Conservation (phyloP, 2,113 vertebrate species). For the Hystrix brachyura region DNA sequence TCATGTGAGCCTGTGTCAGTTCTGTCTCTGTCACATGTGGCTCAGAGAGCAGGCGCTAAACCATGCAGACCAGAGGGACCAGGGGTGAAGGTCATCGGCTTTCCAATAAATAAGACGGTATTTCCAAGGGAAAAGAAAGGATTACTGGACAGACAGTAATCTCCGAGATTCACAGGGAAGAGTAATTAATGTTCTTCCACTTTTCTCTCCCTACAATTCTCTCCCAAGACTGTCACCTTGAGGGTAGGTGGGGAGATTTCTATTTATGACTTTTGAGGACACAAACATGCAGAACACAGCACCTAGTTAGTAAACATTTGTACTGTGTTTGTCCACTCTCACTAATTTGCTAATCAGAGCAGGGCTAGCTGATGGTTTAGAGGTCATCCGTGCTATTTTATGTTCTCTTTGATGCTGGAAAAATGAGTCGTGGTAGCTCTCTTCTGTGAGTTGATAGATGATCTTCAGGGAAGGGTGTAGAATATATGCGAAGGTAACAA, state of each 20-base stretch:
- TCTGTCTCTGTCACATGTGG: no score
- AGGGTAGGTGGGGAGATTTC: not conserved
- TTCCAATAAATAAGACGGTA: not conserved
- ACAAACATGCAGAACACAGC: not conserved
- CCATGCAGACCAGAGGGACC: fast-evolving
- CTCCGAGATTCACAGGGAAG: not conserved
- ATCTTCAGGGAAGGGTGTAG: not conserved
- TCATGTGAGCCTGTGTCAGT: not conserved
- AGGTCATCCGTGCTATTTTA: not conserved
- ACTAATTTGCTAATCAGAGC: not conserved
- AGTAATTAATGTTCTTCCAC: not conserved
- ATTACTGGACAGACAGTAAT: not conserved
- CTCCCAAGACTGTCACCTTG: not conserved
- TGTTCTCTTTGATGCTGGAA: not conserved
- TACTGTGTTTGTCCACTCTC: not conserved
- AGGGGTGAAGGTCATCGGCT: not conserved
- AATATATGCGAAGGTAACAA: not conserved
- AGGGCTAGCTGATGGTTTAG: not conserved
- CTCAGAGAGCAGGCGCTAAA: fast-evolving
- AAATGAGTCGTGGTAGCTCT: not conserved
- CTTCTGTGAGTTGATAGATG: not conserved
- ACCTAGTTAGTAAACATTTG: not conserved
- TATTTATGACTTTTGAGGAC: fast-evolving
- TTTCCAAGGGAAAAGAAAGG: not conserved
- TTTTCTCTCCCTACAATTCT: not conserved